Conservation (phyloP, 2,113 vertebrate genomes). For the Ptychochromis oligacanthus region DNA sequence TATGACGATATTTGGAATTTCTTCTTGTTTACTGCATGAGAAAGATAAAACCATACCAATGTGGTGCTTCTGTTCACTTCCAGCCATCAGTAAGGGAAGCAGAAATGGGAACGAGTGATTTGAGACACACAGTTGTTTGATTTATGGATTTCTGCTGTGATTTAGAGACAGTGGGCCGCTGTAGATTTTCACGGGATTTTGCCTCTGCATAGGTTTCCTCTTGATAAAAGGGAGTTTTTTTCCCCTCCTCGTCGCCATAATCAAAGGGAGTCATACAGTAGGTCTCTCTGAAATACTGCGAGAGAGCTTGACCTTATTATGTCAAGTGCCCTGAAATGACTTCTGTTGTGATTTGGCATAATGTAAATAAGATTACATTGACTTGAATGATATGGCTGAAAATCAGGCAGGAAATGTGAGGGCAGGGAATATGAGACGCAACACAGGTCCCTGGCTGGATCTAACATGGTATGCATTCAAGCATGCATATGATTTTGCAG, state of each 20-base stretch:
- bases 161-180: background rate
- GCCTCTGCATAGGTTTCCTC: background rate
- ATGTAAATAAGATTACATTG: background rate
- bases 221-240: background rate
- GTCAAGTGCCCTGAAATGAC: background rate
- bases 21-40: background rate
- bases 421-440: background rate
- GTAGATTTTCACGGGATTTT: background rate
- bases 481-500: background rate
- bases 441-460: background rate
- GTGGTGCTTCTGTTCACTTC: background rate
- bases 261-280: background rate
- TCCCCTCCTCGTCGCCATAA: background rate
- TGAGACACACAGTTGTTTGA: constrained; percentile 5
- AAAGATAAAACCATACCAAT: background rate
- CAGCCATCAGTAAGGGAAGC: background rate
- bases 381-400: background rate
- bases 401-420: constrained; percentile 5
- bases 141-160: background rate
- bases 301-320: background rate
- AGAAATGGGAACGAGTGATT: background rate
- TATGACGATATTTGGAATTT: background rate
- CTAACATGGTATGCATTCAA: background rate
- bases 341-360: background rate
- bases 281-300: background rate